Percentiles rank a stretch among this genome's conserved stretches.
phyloP scores from a whole-genome alignment of 1,140 invertebrate genomes.

The Brachionus paranguensis region DNA sequence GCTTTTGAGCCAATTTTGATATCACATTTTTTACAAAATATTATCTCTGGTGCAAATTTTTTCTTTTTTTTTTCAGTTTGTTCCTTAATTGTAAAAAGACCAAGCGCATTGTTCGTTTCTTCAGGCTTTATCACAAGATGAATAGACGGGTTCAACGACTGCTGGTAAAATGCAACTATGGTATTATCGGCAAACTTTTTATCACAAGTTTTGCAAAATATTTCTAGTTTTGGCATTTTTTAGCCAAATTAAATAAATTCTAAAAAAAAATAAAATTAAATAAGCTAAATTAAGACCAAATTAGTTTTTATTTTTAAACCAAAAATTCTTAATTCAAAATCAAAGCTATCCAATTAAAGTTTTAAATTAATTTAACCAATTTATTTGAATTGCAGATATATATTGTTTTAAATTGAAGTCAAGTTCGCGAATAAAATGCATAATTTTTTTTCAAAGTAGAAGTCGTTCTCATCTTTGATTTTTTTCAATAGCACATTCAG shows the following conservation, averaged over 20 bases:
- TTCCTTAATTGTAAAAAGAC: background rate
- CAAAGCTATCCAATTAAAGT: background rate
- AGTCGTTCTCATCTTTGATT: too few relatives aligned
- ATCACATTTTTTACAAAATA: conserved; percentile 15
- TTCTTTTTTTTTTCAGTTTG: conserved; percentile 8
- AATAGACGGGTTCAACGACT: background rate
- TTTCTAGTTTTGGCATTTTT: conserved; percentile 2
- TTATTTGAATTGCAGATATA: background rate
- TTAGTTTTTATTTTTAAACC: too few relatives aligned
- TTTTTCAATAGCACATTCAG: too few relatives aligned
- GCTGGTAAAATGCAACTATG: background rate
- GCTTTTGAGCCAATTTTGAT: background rate
- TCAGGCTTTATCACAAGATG: background rate
- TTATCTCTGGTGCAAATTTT: background rate
- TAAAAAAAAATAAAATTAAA: background rate
- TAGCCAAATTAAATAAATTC: background rate
- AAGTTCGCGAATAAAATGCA: background rate
- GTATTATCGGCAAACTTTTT: background rate
- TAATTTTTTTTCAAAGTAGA: background rate
- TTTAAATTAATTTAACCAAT: background rate
- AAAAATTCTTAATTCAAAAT: background rate
- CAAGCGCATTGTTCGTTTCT: background rate
- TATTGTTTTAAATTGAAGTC: background rate
- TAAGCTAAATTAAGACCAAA: too few relatives aligned
- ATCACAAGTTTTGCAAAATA: background rate